A percentile compares a stretch with the other conserved stretches of the same genome.
Evolutionary conservation across 2,113 vertebrate genomes (phyloP).

Genomic region (Pristiophorus japonicus): DNA sequence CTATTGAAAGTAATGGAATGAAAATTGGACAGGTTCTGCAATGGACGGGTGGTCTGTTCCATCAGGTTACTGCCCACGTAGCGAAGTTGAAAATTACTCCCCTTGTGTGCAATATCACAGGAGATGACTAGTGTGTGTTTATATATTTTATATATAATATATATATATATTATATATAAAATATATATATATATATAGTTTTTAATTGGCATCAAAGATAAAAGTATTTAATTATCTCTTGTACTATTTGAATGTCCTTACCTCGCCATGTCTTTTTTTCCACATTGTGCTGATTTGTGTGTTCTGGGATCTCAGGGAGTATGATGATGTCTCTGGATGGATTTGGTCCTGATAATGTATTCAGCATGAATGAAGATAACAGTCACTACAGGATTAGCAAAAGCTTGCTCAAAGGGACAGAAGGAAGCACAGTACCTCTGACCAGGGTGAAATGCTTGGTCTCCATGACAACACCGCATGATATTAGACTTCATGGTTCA

Average conservation of each 20-base stretch:
- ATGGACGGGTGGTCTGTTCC: not conserved
- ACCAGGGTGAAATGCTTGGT: constrained; percentile 96
- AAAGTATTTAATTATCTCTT: not conserved
- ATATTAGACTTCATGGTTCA: constrained; percentile 91
- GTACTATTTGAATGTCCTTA: not conserved
- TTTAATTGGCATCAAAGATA: not conserved
- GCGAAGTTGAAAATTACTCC: not conserved
- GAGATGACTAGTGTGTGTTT: not conserved
- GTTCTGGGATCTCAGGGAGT: constrained; percentile 61
- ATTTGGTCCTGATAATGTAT: constrained; percentile 87
- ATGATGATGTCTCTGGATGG: constrained; percentile 86
- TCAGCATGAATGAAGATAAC: constrained; percentile 79
- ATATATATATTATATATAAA: no score
- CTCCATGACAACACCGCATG: constrained; percentile 97
- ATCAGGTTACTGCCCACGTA: not conserved
- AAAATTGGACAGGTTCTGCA: not conserved
- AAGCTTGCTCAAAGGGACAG: constrained; percentile 87
- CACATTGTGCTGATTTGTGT: not conserved
- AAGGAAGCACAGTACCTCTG: constrained; percentile 92
- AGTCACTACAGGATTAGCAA: constrained; percentile 88
- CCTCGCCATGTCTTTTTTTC: not conserved
- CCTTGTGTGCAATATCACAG: not conserved
- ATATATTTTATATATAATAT: no score
- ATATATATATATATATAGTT: not conserved
- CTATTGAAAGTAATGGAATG: not conserved